Conservation (phyloP, 37 sponge, comb jelly and placozoan genomes). For the Oopsacas minuta region DNA sequence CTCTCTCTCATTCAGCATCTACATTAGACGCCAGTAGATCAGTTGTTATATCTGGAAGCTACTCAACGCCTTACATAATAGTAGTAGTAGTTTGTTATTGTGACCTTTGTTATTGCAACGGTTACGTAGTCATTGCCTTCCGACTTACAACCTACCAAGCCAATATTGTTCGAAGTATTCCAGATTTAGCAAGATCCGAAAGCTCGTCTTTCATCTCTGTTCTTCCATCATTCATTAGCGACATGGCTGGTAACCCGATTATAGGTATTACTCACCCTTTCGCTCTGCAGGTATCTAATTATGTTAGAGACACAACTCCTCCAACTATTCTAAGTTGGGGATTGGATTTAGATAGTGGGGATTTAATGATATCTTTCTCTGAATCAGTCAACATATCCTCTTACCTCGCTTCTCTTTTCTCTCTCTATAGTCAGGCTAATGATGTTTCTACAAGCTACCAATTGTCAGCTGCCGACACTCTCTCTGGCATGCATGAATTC, state of each 20-base stretch:
- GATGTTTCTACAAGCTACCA: not conserved
- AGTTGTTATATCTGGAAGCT: not conserved
- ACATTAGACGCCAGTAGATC: not conserved
- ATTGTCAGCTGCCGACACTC: not conserved
- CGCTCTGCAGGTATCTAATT: constrained; percentile 33
- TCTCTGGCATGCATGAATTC: not conserved
- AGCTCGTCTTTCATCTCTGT: constrained; percentile 37
- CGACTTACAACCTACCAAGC: not conserved
- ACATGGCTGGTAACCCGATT: constrained; percentile 37
- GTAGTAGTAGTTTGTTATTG: not conserved
- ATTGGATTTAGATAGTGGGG: constrained; percentile 46
- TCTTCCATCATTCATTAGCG: constrained; percentile 28
- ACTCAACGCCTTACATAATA: not conserved
- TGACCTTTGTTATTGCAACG: not conserved
- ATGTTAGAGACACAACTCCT: constrained; percentile 36
- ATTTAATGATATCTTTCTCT: constrained; percentile 45
- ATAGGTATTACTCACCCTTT: constrained; percentile 39
- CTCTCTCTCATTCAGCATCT: not conserved
- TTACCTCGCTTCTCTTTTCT: constrained; percentile 23
- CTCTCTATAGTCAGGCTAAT: constrained; percentile 23
- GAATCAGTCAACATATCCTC: constrained; percentile 58
- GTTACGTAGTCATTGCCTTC: not conserved
- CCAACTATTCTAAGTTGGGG: constrained; percentile 41
- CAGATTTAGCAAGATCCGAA: not conserved
- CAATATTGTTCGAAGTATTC: not conserved